Percentiles rank a stretch among this genome's conserved stretches.
phyloP scores from a whole-genome alignment of 2,113 vertebrate species.

The Nothobranchius kuhntae region DNA sequence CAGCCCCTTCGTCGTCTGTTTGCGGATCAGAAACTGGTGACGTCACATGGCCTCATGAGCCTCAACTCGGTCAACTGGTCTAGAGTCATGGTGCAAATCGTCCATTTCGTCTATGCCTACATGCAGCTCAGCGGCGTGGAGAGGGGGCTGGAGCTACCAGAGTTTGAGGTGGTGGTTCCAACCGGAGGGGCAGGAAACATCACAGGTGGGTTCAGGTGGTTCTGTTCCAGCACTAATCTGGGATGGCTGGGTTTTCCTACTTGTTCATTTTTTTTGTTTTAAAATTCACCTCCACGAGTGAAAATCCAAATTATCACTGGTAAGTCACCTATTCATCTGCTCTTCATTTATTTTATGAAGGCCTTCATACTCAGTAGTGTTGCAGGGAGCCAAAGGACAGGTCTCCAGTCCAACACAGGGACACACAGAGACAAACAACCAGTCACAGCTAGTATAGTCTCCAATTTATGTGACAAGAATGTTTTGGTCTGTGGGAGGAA shows the following conservation, averaged over 20 bases:
- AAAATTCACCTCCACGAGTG: too few species aligned
- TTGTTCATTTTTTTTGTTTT: too few species aligned
- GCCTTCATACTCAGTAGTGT: too few species aligned
- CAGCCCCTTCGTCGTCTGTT: constrained; percentile 85
- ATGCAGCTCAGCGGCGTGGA: constrained; percentile 85
- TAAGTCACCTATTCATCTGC: too few species aligned
- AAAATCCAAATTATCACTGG: too few species aligned
- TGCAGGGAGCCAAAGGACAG: too few species aligned
- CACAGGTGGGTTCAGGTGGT: constrained; percentile 70
- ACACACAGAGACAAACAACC: too few species aligned
- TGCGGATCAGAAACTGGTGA: constrained; percentile 80
- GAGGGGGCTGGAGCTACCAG: constrained; percentile 67
- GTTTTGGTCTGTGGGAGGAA: too few species aligned
- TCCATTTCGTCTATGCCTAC: constrained; percentile 89
- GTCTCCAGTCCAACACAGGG: too few species aligned
- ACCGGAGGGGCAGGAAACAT: constrained; percentile 92
- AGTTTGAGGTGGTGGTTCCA: constrained; percentile 90
- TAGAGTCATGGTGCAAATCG: constrained; percentile 89
- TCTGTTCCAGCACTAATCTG: background rate
- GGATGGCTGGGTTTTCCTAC: background rate
- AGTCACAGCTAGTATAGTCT: too few species aligned
- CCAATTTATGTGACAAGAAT: too few species aligned
- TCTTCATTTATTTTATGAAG: too few species aligned
- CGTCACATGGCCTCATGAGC: constrained; percentile 84
- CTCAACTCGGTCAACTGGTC: constrained; percentile 94